A percentile compares a stretch with the other conserved stretches of the same genome.
Conservation (phyloP, 2,113 vertebrate genomes). For the Zapus hudsonius region DNA sequence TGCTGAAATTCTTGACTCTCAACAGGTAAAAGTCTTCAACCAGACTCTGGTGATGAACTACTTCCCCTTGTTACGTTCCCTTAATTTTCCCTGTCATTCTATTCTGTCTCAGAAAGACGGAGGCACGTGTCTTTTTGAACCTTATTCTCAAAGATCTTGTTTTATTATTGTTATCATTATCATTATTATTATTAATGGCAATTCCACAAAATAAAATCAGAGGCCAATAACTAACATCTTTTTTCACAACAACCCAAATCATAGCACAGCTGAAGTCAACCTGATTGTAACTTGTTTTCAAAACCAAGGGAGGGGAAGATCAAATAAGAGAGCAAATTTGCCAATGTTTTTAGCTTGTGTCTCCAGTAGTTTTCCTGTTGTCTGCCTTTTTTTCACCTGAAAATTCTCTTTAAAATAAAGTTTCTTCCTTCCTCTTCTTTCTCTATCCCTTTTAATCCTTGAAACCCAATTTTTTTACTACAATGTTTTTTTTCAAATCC, state of each 20-base stretch:
- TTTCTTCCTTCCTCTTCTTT: neutral
- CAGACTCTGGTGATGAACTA: neutral
- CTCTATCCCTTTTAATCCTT: neutral
- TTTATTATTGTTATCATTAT: neutral
- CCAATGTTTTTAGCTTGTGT: neutral
- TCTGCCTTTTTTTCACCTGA: neutral
- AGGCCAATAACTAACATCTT: neutral
- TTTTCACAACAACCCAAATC: neutral
- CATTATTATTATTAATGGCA: neutral
- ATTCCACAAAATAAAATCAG: conserved; percentile 9
- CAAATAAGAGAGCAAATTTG: neutral
- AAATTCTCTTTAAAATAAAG: conserved; percentile 32
- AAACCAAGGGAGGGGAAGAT: neutral
- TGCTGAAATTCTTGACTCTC: neutral
- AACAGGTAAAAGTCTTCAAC: neutral
- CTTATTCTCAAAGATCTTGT: neutral
- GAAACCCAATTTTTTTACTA: neutral
- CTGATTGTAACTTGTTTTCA: conserved; percentile 29
- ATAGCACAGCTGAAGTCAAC: conserved; percentile 12
- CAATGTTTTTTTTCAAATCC: conserved; percentile 38
- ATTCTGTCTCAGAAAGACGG: neutral
- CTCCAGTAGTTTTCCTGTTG: neutral
- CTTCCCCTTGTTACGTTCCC: neutral
- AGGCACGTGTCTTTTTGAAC: neutral
- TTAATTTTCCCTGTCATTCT: neutral